Evolutionary conservation across 2,113 vertebrate genomes (phyloP).

Genomic region (Fulmarus glacialis): DNA sequence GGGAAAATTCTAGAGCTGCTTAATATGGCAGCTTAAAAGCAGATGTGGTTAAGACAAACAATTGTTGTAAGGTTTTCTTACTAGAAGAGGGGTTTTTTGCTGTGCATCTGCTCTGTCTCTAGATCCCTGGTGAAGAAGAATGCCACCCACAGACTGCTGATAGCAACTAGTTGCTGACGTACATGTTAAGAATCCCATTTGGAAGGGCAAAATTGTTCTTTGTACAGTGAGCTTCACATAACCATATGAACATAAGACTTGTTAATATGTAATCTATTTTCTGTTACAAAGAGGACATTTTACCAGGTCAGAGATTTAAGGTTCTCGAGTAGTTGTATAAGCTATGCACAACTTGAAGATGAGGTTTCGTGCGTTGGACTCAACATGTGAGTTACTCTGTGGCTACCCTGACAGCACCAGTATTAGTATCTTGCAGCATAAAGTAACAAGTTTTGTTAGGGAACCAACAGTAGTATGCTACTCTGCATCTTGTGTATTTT

Average conservation of each 20-base stretch:
- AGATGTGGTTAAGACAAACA: not conserved
- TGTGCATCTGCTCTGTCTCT: not conserved
- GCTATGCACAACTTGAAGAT: not conserved
- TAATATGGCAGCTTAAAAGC: not conserved
- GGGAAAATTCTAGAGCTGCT: not conserved
- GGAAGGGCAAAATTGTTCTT: not conserved
- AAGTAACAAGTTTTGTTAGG: not conserved
- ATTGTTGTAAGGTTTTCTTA: not conserved
- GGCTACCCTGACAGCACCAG: not conserved
- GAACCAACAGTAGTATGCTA: not conserved
- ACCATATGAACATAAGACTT: accelerated
- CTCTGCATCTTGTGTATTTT: not conserved
- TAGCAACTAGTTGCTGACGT: not conserved
- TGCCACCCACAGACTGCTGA: not conserved
- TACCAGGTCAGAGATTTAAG: not conserved
- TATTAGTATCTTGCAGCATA: not conserved
- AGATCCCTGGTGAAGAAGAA: not conserved
- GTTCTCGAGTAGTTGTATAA: not conserved
- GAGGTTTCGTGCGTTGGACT: not conserved
- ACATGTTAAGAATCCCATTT: not conserved
- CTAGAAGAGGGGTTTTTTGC: not conserved
- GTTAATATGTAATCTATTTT: not conserved
- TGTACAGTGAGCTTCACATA: not conserved
- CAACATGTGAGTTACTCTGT: not conserved
- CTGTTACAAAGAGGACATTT: not conserved